phyloP scores from a whole-genome alignment of 2,797 vertebrate species.

The Lates japonicus region DNA sequence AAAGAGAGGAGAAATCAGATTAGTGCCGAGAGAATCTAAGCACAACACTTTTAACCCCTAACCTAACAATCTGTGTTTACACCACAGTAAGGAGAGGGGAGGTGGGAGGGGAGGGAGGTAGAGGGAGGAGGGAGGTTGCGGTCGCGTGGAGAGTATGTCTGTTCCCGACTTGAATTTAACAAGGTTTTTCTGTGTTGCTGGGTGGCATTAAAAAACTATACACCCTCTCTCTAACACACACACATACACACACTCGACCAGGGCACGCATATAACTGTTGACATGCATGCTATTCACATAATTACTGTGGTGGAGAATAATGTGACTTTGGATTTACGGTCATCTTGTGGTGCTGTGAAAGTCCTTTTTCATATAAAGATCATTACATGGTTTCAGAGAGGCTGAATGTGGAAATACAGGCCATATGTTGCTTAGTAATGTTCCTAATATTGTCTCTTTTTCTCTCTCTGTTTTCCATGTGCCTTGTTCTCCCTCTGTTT shows the following conservation, averaged over 20 bases:
- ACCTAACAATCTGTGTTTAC: conserved; percentile 93
- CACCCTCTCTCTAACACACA: neutral
- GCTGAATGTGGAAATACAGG: conserved; percentile 69
- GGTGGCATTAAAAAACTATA: conserved; percentile 74
- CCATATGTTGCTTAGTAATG: conserved; percentile 72
- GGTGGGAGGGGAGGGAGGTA: conserved; percentile 39
- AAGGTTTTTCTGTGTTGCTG: conserved; percentile 74
- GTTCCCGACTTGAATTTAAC: conserved; percentile 78
- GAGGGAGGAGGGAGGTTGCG: conserved; percentile 66
- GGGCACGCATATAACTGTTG: conserved; percentile 68
- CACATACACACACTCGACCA: conserved; percentile 24
- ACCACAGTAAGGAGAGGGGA: conserved; percentile 82
- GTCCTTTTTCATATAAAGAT: conserved; percentile 78
- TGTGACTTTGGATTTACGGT: conserved; percentile 80
- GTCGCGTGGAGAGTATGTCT: conserved; percentile 67
- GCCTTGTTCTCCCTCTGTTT: conserved; percentile 18
- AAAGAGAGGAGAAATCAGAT: conserved; percentile 96
- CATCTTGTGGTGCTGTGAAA: conserved; percentile 73
- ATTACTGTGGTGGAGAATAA: conserved; percentile 77
- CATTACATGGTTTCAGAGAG: conserved; percentile 72
- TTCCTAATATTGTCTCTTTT: conserved; percentile 65
- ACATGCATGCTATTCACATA: conserved; percentile 77
- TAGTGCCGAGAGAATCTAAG: conserved; percentile 92
- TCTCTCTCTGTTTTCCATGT: conserved; percentile 65
- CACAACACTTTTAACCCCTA: conserved; percentile 94